Conservation (phyloP, 1,140 invertebrate species). For the Leptinotarsa lineolata region DNA sequence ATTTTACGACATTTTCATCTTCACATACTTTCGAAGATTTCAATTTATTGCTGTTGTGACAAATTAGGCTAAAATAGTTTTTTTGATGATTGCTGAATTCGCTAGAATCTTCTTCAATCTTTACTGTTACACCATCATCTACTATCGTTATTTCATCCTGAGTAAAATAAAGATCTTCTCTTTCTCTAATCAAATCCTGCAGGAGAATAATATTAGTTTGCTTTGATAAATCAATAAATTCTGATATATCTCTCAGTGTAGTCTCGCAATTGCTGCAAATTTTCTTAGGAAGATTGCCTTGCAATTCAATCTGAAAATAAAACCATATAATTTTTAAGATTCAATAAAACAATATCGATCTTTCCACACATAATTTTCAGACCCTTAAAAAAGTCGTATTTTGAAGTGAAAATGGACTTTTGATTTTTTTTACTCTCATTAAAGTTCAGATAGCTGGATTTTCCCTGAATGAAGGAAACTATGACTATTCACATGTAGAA, state of each 20-base stretch:
- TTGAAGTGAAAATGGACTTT: no score
- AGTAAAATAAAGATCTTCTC: neutral
- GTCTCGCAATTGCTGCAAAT: neutral
- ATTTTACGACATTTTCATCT: neutral
- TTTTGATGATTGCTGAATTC: neutral
- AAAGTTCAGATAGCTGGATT: no score
- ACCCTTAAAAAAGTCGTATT: no score
- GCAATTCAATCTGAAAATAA: neutral
- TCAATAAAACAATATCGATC: no score
- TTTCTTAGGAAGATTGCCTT: neutral
- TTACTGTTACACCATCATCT: neutral
- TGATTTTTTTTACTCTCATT: no score
- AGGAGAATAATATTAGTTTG: neutral
- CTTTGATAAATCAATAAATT: neutral
- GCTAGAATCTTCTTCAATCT: neutral
- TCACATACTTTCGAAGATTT: neutral
- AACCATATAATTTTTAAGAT: no score
- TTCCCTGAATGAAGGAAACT: no score
- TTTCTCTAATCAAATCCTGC: neutral
- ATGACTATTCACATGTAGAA: no score
- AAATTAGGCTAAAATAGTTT: neutral
- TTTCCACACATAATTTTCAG: no score
- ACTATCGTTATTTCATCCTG: constrained; percentile 5
- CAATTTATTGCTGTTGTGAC: neutral
- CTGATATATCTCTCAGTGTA: neutral